Evolutionary conservation across 2,113 vertebrate species (phyloP).

Genomic region (Tautogolabrus adspersus): DNA sequence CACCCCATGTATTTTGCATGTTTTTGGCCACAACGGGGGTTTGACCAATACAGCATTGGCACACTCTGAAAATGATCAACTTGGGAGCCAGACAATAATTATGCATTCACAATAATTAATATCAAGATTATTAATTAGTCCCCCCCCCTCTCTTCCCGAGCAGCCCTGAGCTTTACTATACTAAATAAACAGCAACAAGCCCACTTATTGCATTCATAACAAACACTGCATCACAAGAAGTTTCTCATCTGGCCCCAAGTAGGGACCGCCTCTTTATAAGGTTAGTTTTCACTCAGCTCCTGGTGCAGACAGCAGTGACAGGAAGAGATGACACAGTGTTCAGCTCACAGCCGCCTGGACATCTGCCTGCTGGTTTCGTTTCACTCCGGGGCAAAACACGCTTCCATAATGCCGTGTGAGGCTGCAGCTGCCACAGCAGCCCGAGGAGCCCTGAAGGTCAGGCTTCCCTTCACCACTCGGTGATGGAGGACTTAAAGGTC

Average conservation of each 20-base stretch:
- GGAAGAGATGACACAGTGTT: conserved; percentile 45
- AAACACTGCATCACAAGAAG: neutral
- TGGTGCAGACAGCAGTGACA: conserved; percentile 49
- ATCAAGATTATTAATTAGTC: conserved; percentile 10
- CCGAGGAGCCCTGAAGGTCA: conserved; percentile 79
- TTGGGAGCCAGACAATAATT: neutral
- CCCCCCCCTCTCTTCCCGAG: neutral
- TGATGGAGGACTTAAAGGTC: conserved; percentile 77
- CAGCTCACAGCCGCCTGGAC: conserved; percentile 48
- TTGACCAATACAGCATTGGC: conserved; percentile 9
- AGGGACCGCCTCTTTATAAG: conserved; percentile 40
- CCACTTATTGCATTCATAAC: neutral
- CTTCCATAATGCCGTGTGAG: conserved; percentile 69
- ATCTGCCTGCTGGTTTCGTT: conserved; percentile 71
- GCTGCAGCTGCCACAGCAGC: conserved; percentile 74
- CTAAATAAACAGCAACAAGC: neutral
- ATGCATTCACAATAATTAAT: neutral
- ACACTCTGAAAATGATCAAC: neutral
- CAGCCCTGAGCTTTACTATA: conserved; percentile 7
- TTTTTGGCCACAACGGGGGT: neutral
- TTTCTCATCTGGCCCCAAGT: neutral
- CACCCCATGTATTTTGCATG: conserved; percentile 6
- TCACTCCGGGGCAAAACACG: conserved; percentile 74
- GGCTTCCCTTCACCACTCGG: conserved; percentile 67
- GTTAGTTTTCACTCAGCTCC: conserved; percentile 59